Percentiles rank a stretch among this genome's conserved stretches.
phyloP scores from a whole-genome alignment of 2,888 invertebrate genomes.

The Anorthoa munda region DNA sequence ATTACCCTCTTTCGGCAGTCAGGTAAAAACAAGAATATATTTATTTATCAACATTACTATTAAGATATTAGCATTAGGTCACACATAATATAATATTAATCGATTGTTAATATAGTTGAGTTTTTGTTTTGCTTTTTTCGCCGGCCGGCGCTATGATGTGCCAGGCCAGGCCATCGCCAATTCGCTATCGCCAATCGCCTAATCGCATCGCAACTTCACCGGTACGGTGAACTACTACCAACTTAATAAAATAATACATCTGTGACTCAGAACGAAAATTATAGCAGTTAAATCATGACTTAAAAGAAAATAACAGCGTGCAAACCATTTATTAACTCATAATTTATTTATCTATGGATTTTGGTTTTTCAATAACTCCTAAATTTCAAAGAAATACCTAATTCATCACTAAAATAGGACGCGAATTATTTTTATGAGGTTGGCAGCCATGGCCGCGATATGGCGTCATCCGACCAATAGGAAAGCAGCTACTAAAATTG shows the following conservation, averaged over 20 bases:
- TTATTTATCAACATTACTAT: background rate
- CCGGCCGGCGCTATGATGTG: constrained; percentile 65
- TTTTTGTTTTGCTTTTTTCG: constrained; percentile 51
- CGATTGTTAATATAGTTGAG: constrained; percentile 13
- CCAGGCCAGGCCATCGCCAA: constrained; percentile 47
- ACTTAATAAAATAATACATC: constrained; percentile 74
- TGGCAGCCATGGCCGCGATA: constrained; percentile 74
- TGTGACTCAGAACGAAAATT: constrained; percentile 66
- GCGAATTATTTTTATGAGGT: constrained; percentile 68
- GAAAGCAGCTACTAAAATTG: constrained; percentile 63
- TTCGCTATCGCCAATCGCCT: constrained; percentile 22
- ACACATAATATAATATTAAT: background rate
- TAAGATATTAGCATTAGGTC: background rate
- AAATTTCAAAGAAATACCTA: constrained; percentile 22
- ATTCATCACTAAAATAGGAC: constrained; percentile 62
- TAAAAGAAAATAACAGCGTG: constrained; percentile 2
- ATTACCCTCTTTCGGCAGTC: too few species aligned
- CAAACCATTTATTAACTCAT: constrained; percentile 10
- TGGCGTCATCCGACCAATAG: constrained; percentile 80
- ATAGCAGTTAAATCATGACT: background rate
- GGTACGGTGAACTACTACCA: constrained; percentile 65
- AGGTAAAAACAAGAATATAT: background rate
- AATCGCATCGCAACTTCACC: constrained; percentile 7
- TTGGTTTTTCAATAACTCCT: constrained; percentile 3
- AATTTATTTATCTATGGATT: constrained; percentile 33